Percentiles rank a stretch among this genome's conserved stretches.
Conservation (phyloP, 2,888 invertebrate genomes). For the Pterostichus niger region DNA sequence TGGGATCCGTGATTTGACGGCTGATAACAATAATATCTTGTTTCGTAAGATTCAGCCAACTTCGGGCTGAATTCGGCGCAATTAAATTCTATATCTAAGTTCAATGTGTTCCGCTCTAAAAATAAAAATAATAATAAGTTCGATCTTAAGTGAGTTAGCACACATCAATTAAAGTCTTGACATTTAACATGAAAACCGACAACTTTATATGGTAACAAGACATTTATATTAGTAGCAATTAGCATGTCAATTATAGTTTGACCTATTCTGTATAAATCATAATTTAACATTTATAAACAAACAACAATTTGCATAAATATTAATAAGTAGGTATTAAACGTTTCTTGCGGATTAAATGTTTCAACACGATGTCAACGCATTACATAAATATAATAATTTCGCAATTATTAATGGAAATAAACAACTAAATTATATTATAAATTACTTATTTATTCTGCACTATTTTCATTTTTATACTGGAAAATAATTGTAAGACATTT, state of each 20-base stretch:
- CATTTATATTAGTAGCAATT: slow-evolving; percentile 32
- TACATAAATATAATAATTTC: slow-evolving; percentile 22
- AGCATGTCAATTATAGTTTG: slow-evolving; percentile 39
- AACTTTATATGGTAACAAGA: slow-evolving; percentile 36
- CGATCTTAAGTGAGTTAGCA: background rate
- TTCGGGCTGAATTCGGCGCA: too few relatives aligned
- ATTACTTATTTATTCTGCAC: too few relatives aligned
- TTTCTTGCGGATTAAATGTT: slow-evolving; percentile 31
- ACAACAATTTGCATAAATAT: slow-evolving; percentile 35
- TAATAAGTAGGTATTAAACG: slow-evolving; percentile 1
- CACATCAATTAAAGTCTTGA: slow-evolving; percentile 8
- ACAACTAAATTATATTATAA: too few relatives aligned
- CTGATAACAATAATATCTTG: too few relatives aligned
- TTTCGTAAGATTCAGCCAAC: too few relatives aligned
- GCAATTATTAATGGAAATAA: background rate
- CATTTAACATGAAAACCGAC: slow-evolving; percentile 26
- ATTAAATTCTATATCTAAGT: too few relatives aligned
- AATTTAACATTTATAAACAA: slow-evolving; percentile 38
- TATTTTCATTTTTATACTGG: too few relatives aligned
- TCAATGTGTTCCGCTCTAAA: background rate
- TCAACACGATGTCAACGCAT: slow-evolving; percentile 34
- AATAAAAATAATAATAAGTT: slow-evolving; percentile 4
- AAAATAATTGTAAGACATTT: too few relatives aligned
- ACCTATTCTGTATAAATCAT: slow-evolving; percentile 37
- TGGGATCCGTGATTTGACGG: too few relatives aligned